These are phyloP conservation scores for Zhuqinia jingwanae DNA, from an alignment of 2,888 invertebrate species.

Conservation along the genomic window DNA sequence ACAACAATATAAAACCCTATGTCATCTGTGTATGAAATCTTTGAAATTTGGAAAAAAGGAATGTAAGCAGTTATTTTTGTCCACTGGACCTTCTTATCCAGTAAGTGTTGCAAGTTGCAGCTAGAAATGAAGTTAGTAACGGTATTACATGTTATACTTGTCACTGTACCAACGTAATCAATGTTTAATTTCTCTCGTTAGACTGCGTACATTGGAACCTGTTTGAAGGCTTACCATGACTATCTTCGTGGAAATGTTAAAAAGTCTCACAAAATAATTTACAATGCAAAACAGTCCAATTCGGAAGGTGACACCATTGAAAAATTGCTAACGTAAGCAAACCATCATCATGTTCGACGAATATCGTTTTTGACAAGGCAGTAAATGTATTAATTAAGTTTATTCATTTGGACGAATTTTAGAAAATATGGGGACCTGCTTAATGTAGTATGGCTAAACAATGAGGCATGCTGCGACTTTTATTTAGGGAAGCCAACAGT, in stretches of 20 bases:
- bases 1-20: conserved; percentile 84
- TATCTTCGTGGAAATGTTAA: conserved; percentile 85
- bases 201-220: conserved; percentile 82
- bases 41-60: conserved; percentile 82
- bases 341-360: neutral
- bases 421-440: conserved; percentile 85
- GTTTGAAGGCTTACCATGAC: conserved; percentile 85
- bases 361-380: conserved; percentile 30
- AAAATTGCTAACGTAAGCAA: conserved; percentile 21
- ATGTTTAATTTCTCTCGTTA: neutral
- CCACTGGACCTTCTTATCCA: conserved; percentile 40
- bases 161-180: too few species aligned
- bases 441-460: conserved; percentile 88
- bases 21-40: conserved; percentile 84
- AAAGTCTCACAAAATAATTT: conserved; percentile 84
- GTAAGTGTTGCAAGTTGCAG: neutral
- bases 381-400: too few species aligned
- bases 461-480: conserved; percentile 90
- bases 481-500: conserved; percentile 90
- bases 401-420: too few species aligned
- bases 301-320: conserved; percentile 76
- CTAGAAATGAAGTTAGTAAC: neutral
- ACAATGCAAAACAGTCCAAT: conserved; percentile 36
- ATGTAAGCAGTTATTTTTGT: conserved; percentile 50
- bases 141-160: neutral